Percentiles rank a stretch among this genome's conserved stretches.
phyloP scores from a whole-genome alignment of 2,888 invertebrate genomes.

The Drosophila ezoana region DNA sequence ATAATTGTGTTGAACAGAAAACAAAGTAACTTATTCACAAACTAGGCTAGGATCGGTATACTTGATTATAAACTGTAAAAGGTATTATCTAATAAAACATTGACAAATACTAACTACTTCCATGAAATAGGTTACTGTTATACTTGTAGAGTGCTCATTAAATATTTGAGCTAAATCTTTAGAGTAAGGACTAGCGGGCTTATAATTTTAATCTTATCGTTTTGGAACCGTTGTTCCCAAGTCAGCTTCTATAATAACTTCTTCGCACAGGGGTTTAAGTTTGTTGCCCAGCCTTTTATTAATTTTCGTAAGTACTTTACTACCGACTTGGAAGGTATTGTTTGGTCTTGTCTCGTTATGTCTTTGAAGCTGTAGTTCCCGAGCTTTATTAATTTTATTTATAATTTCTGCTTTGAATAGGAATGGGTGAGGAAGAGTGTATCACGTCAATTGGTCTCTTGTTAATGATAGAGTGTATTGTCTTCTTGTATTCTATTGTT shows the following conservation, averaged over 20 bases:
- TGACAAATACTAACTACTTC: neutral
- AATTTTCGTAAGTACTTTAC: too few species aligned
- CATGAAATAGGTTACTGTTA: constrained; percentile 2
- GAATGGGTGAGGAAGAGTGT: too few species aligned
- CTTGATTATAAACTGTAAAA: constrained; percentile 11
- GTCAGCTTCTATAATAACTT: too few species aligned
- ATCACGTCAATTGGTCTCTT: too few species aligned
- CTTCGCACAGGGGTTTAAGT: too few species aligned
- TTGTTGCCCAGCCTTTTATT: too few species aligned
- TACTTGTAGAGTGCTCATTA: neutral
- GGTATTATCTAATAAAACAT: constrained; percentile 7
- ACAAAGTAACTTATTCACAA: neutral
- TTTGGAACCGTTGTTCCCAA: too few species aligned
- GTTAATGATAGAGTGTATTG: too few species aligned
- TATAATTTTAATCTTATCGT: neutral
- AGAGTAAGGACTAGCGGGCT: neutral
- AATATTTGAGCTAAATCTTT: neutral
- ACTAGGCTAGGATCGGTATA: constrained; percentile 1
- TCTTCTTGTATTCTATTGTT: constrained; percentile 16
- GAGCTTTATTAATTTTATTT: neutral
- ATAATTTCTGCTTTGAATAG: neutral
- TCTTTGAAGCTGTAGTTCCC: too few species aligned
- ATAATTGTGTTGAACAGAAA: constrained; percentile 1
- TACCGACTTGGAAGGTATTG: too few species aligned
- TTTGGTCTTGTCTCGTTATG: too few species aligned